phyloP scores from a whole-genome alignment of 2,888 invertebrate species.

The Phrixothrix hirtus region DNA sequence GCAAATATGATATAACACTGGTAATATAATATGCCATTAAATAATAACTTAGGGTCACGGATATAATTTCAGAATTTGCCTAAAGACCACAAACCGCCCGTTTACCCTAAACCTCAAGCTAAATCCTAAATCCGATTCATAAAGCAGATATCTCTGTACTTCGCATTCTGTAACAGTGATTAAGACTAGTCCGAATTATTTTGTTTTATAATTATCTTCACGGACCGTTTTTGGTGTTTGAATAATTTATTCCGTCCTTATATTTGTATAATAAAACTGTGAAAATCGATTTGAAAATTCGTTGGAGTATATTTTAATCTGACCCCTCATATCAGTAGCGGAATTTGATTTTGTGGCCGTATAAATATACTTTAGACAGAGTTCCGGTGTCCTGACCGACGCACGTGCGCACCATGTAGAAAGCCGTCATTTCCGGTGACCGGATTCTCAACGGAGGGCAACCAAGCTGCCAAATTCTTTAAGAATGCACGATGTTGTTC shows the following conservation, averaged over 20 bases:
- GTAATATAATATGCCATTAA: slow-evolving; percentile 47
- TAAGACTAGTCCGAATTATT: background rate
- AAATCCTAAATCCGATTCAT: slow-evolving; percentile 31
- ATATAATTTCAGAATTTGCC: slow-evolving; percentile 44
- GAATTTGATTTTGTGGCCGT: slow-evolving; percentile 10
- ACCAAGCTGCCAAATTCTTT: slow-evolving; percentile 34
- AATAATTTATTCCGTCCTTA: too few species aligned
- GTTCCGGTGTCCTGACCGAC: slow-evolving; percentile 36
- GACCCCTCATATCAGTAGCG: background rate
- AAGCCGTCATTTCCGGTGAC: slow-evolving; percentile 40
- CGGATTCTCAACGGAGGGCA: slow-evolving; percentile 34
- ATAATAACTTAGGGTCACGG: slow-evolving; percentile 48
- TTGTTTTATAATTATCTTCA: background rate
- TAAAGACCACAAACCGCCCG: slow-evolving; percentile 43
- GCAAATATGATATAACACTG: slow-evolving; percentile 42
- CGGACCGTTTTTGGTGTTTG: too few species aligned
- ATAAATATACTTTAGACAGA: slow-evolving; percentile 21
- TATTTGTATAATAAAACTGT: too few species aligned
- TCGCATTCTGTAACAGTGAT: background rate
- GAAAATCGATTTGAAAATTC: too few species aligned
- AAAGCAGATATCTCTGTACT: slow-evolving; percentile 26
- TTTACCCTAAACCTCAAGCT: slow-evolving; percentile 28
- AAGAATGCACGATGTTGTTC: slow-evolving; percentile 25
- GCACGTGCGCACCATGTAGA: slow-evolving; percentile 41
- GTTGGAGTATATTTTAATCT: background rate